Conservation (phyloP, 2,888 invertebrate species). For the Monoplex corrugatus region DNA sequence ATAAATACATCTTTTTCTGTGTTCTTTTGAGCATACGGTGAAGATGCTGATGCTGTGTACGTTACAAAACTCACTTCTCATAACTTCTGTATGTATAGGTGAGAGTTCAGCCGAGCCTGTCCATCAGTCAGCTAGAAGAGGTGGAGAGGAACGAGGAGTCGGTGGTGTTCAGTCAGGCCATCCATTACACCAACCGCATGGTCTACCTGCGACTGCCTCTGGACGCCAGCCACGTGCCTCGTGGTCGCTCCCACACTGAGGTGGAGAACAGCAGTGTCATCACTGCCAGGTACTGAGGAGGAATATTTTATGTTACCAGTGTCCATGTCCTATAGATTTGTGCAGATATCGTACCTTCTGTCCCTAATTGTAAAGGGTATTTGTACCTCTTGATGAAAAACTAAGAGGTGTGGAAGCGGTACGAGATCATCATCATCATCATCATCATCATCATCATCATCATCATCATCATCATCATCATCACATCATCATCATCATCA, state of each 20-base stretch:
- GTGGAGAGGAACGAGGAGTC: slow-evolving; percentile 95
- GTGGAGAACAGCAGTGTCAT: slow-evolving; percentile 84
- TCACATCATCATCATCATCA: no score
- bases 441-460: no score
- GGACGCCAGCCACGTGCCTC: slow-evolving; percentile 83
- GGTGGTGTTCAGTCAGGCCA: slow-evolving; percentile 97
- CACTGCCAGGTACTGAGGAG: slow-evolving; percentile 87
- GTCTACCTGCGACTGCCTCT: slow-evolving; percentile 95
- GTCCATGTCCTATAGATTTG: no score
- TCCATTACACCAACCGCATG: slow-evolving; percentile 98
- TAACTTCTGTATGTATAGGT: slow-evolving; percentile 69
- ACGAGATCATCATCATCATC: no score
- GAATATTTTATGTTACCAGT: no score
- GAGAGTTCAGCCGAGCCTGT: slow-evolving; percentile 78
- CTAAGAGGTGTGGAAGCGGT: no score
- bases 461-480: no score
- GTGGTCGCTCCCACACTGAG: slow-evolving; percentile 66
- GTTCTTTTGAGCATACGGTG: neutral
- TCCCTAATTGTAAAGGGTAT: no score
- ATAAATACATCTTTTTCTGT: neutral
- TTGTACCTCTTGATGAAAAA: no score
- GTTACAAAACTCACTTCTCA: no score
- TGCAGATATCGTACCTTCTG: no score
- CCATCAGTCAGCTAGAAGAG: slow-evolving; percentile 88
- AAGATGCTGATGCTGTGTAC: neutral